These are phyloP conservation scores for Rhynchophorus ferrugineus DNA, from an alignment of 1,140 invertebrate genomes.

Conservation along the genomic window DNA sequence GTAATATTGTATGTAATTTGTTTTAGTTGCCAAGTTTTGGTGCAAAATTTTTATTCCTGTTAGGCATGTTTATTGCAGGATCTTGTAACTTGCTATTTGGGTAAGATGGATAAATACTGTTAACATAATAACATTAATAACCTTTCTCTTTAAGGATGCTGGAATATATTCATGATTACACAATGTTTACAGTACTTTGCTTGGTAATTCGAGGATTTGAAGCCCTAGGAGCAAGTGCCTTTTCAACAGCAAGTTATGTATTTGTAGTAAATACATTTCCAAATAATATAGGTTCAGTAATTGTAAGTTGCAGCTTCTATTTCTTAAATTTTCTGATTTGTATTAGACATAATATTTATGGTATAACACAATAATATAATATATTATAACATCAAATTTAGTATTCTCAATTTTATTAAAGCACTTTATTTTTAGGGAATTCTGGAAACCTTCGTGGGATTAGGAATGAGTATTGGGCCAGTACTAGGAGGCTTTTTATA, in stretches of 20 bases:
- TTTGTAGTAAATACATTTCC: constrained; percentile 70
- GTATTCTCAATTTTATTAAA: neutral
- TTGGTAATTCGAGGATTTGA: constrained; percentile 64
- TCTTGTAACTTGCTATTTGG: constrained; percentile 59
- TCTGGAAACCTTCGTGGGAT: constrained; percentile 67
- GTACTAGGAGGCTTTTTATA: constrained; percentile 69
- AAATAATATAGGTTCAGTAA: constrained; percentile 65
- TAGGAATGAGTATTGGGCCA: constrained; percentile 70
- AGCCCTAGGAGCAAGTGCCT: constrained; percentile 66
- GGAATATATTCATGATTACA: constrained; percentile 50
- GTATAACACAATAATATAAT: neutral
- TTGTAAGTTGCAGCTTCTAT: constrained; percentile 53
- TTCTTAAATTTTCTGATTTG: too few species aligned
- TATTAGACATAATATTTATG: neutral
- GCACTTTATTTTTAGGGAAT: constrained; percentile 49
- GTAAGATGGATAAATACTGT: constrained; percentile 40
- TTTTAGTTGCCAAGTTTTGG: constrained; percentile 57
- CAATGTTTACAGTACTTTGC: constrained; percentile 56
- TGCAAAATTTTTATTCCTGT: constrained; percentile 56
- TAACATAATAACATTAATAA: neutral
- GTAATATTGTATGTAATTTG: too few species aligned
- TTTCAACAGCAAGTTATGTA: constrained; percentile 67
- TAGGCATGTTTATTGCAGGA: constrained; percentile 55
- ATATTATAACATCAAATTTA: constrained; percentile 1
- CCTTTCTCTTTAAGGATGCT: constrained; percentile 48